Conservation (phyloP, 2,888 invertebrate genomes). For the Sialis lutaria region DNA sequence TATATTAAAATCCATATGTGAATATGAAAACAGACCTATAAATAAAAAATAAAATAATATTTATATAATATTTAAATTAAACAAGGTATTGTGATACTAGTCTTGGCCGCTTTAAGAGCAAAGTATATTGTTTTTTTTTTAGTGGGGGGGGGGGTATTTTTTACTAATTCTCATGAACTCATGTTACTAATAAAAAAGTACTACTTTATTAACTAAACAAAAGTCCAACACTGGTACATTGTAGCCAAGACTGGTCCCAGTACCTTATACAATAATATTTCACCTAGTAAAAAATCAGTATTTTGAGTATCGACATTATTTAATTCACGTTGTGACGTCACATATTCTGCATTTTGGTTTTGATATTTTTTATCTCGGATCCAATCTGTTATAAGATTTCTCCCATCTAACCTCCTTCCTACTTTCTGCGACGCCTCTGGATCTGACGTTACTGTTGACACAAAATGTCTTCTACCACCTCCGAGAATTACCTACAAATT, state of each 20-base stretch:
- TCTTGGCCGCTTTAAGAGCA: too few relatives aligned
- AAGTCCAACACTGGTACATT: too few relatives aligned
- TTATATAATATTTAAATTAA: too few relatives aligned
- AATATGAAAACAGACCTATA: constrained; percentile 30
- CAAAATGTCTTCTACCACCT: constrained; percentile 35
- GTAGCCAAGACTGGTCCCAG: too few relatives aligned
- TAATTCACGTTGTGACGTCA: constrained; percentile 24
- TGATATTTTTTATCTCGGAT: constrained; percentile 19
- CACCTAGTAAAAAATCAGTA: constrained; percentile 30
- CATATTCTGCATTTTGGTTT: constrained; percentile 21
- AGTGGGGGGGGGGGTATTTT: too few relatives aligned
- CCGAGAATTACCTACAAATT: constrained; percentile 35
- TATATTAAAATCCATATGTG: constrained; percentile 36
- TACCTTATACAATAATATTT: too few relatives aligned
- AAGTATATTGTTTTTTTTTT: too few relatives aligned
- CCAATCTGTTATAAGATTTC: constrained; percentile 39
- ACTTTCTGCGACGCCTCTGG: constrained; percentile 18
- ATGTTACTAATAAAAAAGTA: too few relatives aligned
- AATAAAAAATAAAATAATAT: not conserved
- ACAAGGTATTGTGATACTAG: not conserved
- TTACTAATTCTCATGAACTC: too few relatives aligned
- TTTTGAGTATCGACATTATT: constrained; percentile 23
- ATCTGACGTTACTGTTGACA: constrained; percentile 16
- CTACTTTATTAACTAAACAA: too few relatives aligned
- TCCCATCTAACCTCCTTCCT: constrained; percentile 31